These are phyloP conservation scores for Forbesichthys papilliferus DNA, from an alignment of 2,113 vertebrate species.

Conservation along the genomic window DNA sequence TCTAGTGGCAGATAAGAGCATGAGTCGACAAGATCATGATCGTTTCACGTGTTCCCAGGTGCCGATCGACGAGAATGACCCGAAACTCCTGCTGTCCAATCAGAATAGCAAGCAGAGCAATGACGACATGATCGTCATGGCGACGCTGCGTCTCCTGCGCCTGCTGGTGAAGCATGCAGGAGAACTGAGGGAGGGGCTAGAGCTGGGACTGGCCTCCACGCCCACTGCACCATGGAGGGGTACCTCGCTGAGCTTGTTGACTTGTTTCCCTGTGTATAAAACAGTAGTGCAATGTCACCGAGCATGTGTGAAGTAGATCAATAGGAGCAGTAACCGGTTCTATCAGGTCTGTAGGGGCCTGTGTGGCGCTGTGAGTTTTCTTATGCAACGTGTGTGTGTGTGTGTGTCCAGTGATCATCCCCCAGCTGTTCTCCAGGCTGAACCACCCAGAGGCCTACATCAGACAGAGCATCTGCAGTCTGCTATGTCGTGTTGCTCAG, in stretches of 20 bases:
- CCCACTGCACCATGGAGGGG: conserved; percentile 97
- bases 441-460: conserved; percentile 98
- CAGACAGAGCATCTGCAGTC: conserved; percentile 95
- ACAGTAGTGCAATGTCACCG: no score
- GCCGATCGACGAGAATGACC: conserved; percentile 90
- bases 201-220: conserved; percentile 92
- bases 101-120: conserved; percentile 90
- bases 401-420: conserved; percentile 87
- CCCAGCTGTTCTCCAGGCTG: conserved; percentile 95
- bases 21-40: background rate
- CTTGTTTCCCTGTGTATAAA: no score
- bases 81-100: conserved; percentile 80
- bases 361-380: no score
- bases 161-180: conserved; percentile 96
- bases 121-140: conserved; percentile 97
- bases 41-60: conserved; percentile 71
- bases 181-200: conserved; percentile 92
- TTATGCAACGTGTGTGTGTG: no score
- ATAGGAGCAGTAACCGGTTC: no score
- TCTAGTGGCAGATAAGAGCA: no score
- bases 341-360: no score
- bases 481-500: conserved; percentile 94
- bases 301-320: no score
- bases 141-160: conserved; percentile 88
- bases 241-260: conserved; percentile 40